Conservation (phyloP, 2,888 invertebrate genomes). For the Dolomedes plantarius region DNA sequence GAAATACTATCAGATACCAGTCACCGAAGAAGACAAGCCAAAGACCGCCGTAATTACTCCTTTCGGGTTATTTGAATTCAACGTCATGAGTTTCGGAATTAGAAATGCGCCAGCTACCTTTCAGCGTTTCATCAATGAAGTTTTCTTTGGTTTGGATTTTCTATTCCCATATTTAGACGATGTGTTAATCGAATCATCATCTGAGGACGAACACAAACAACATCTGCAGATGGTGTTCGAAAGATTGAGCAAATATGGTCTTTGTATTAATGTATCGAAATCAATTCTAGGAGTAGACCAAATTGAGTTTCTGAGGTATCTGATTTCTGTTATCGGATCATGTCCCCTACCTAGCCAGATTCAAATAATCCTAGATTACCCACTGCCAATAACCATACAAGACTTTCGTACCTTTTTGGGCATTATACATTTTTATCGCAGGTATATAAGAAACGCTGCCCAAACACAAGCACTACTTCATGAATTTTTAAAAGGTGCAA, state of each 20-base stretch:
- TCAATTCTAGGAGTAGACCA: conserved; percentile 10
- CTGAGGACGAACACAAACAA: conserved; percentile 12
- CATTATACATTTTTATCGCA: too few relatives aligned
- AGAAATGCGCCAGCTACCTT: conserved; percentile 19
- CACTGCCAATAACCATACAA: too few relatives aligned
- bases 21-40: conserved; percentile 17
- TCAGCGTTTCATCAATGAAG: neutral
- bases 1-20: conserved; percentile 15
- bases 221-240: conserved; percentile 14
- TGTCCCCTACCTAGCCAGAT: too few relatives aligned
- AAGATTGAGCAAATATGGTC: neutral
- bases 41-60: conserved; percentile 20
- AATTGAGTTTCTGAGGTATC: conserved; percentile 9
- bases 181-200: neutral
- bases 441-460: too few relatives aligned
- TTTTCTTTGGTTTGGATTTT: conserved; percentile 6
- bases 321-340: neutral
- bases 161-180: conserved; percentile 25
- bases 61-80: conserved; percentile 24
- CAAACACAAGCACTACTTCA: too few relatives aligned
- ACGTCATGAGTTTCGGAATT: conserved; percentile 17
- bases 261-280: conserved; percentile 12
- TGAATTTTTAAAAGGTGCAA: too few relatives aligned
- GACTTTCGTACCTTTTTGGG: too few relatives aligned
- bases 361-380: too few relatives aligned